Conservation (phyloP, 1,140 invertebrate genomes). For the Zaprionus ghesquierei region DNA sequence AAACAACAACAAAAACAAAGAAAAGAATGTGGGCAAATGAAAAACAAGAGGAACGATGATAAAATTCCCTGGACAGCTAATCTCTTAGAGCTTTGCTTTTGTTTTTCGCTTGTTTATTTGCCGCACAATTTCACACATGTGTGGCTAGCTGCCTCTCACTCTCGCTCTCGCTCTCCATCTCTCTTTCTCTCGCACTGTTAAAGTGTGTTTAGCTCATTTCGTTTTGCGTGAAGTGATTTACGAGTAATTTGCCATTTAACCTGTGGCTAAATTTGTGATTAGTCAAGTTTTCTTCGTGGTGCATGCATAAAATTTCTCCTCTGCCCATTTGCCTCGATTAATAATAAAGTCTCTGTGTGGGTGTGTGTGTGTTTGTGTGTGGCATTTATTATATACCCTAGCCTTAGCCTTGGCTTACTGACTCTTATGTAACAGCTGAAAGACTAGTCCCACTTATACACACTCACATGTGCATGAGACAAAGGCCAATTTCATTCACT, state of each 20-base stretch:
- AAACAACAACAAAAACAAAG: not conserved
- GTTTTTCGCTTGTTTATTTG: slow-evolving; percentile 43
- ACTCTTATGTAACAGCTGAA: slow-evolving; percentile 21
- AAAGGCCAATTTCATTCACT: slow-evolving; percentile 55
- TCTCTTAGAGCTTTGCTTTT: slow-evolving; percentile 33
- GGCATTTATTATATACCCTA: slow-evolving; percentile 22
- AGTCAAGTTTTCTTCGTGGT: slow-evolving; percentile 57
- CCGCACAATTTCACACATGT: slow-evolving; percentile 48
- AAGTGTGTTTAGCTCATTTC: slow-evolving; percentile 40
- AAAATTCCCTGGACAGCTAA: slow-evolving; percentile 39
- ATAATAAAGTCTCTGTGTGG: slow-evolving; percentile 35
- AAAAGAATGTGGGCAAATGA: not conserved
- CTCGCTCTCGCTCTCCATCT: not conserved
- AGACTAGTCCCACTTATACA: not conserved
- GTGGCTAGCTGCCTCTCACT: not conserved
- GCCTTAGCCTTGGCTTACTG: slow-evolving; percentile 34
- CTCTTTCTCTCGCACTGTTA: not conserved
- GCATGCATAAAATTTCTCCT: slow-evolving; percentile 53
- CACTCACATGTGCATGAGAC: slow-evolving; percentile 15
- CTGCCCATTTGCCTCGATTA: slow-evolving; percentile 35
- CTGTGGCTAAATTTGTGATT: slow-evolving; percentile 64
- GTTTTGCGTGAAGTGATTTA: slow-evolving; percentile 47
- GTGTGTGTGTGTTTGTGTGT: slow-evolving; percentile 10
- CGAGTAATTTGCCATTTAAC: slow-evolving; percentile 62
- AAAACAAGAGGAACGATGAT: slow-evolving; percentile 18